A percentile compares a stretch with the other conserved stretches of the same genome.
phyloP scores from a whole-genome alignment of 2,113 vertebrate genomes.

The Myiagra hebetior region DNA sequence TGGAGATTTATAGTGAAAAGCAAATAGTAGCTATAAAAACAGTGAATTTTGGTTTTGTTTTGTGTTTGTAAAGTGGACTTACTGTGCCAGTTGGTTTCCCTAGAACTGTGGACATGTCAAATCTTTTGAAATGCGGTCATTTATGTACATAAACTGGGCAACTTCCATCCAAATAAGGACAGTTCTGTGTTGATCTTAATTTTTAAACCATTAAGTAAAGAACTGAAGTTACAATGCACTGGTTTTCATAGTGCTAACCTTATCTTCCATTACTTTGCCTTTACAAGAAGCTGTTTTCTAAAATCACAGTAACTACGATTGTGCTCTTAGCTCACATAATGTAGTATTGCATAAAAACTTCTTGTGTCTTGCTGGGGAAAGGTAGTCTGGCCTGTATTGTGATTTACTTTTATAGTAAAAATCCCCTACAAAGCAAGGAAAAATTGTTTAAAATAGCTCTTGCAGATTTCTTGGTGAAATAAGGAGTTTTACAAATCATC shows the following conservation, averaged over 20 bases:
- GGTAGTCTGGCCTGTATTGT: neutral
- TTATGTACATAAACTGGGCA: neutral
- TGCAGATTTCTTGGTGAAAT: neutral
- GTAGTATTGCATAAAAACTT: neutral
- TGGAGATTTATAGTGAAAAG: neutral
- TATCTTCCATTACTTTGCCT: neutral
- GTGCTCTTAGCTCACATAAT: neutral
- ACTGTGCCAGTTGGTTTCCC: neutral
- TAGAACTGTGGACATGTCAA: neutral
- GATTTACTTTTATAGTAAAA: neutral
- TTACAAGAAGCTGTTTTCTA: neutral
- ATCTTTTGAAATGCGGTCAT: neutral
- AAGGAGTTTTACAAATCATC: neutral
- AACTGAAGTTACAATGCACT: neutral
- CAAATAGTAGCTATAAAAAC: neutral
- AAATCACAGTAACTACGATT: neutral
- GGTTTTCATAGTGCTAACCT: neutral
- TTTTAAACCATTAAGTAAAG: neutral
- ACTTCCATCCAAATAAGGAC: neutral
- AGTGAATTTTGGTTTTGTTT: neutral
- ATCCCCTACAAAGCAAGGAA: accelerated
- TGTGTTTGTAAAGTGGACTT: neutral
- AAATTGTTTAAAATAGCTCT: neutral
- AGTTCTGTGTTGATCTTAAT: neutral
- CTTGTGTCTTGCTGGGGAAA: neutral